These are phyloP conservation scores for Ctenopoma kingsleyae DNA, from an alignment of 2,797 vertebrate genomes.

Conservation along the genomic window DNA sequence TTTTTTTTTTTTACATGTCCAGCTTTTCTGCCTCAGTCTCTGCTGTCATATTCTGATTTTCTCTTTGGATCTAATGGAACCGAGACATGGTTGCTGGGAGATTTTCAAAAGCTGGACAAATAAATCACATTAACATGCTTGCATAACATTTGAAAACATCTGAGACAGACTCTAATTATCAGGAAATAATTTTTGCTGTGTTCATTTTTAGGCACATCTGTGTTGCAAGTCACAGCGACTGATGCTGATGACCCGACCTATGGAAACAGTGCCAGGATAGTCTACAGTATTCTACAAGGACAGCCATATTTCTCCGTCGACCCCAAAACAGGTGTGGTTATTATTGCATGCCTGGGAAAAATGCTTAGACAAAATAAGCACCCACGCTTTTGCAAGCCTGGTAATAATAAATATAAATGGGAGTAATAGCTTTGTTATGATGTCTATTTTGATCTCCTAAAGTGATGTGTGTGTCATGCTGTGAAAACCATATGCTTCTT, in stretches of 20 bases:
- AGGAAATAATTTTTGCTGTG: constrained; percentile 15
- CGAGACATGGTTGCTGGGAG: constrained; percentile 10
- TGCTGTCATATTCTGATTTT: background rate
- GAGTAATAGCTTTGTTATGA: constrained; percentile 18
- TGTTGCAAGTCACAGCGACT: constrained; percentile 95
- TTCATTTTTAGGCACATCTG: constrained; percentile 90
- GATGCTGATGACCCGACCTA: constrained; percentile 98
- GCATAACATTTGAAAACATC: background rate
- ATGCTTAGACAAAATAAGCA: constrained; percentile 1
- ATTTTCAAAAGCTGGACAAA: constrained; percentile 8
- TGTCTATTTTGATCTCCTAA: constrained; percentile 30
- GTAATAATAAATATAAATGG: constrained; percentile 29
- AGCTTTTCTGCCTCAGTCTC: background rate
- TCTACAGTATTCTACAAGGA: constrained; percentile 98
- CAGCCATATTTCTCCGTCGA: constrained; percentile 99
- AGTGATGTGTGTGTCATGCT: constrained; percentile 31
- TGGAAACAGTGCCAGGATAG: constrained; percentile 96
- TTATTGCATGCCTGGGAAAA: constrained; percentile 8
- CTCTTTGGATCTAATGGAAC: background rate
- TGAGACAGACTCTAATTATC: background rate
- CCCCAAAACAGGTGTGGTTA: constrained; percentile 92
- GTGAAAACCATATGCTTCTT: constrained; percentile 5
- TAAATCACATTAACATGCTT: background rate
- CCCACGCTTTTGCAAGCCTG: background rate
- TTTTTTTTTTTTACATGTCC: background rate